These are phyloP conservation scores for Nomada ruficornis DNA, from an alignment of 2,888 invertebrate species.

Conservation along the genomic window DNA sequence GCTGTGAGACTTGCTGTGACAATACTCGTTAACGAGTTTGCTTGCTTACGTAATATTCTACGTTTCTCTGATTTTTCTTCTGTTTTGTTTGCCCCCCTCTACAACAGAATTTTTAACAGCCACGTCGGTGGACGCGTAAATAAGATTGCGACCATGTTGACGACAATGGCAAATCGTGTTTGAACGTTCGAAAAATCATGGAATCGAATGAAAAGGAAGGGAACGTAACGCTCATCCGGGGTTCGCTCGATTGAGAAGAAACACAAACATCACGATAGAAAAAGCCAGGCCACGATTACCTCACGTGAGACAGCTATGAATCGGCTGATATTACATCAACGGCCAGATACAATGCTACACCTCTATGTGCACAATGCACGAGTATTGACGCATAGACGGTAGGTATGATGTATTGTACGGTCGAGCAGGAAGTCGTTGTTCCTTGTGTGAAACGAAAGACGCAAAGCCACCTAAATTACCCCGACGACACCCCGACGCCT, in stretches of 20 bases:
- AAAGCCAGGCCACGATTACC: conserved; percentile 47
- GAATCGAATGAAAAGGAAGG: not conserved
- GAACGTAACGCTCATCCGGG: not conserved
- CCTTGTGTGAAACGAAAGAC: conserved; percentile 11
- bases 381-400: conserved; percentile 10
- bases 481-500: conserved; percentile 12
- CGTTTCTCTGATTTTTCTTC: conserved; percentile 8
- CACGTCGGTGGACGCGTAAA: not conserved
- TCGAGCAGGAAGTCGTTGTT: conserved; percentile 45
- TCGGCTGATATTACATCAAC: conserved; percentile 62
- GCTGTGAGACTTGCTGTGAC: not conserved
- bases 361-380: conserved; percentile 19
- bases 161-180: not conserved
- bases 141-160: not conserved
- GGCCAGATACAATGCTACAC: conserved; percentile 43
- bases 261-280: conserved; percentile 27
- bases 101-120: conserved; percentile 10
- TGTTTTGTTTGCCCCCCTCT: not conserved
- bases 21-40: conserved; percentile 17
- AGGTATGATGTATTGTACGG: not conserved
- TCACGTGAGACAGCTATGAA: conserved; percentile 60
- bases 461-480: conserved; percentile 28
- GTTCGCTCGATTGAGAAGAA: conserved; percentile 18
- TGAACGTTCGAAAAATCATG: not conserved
- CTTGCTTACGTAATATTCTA: conserved; percentile 27